Percentiles rank a stretch among this genome's conserved stretches.
Evolutionary conservation across 1,140 invertebrate genomes (phyloP).

Genomic region (Acromyrmex echinatior): DNA sequence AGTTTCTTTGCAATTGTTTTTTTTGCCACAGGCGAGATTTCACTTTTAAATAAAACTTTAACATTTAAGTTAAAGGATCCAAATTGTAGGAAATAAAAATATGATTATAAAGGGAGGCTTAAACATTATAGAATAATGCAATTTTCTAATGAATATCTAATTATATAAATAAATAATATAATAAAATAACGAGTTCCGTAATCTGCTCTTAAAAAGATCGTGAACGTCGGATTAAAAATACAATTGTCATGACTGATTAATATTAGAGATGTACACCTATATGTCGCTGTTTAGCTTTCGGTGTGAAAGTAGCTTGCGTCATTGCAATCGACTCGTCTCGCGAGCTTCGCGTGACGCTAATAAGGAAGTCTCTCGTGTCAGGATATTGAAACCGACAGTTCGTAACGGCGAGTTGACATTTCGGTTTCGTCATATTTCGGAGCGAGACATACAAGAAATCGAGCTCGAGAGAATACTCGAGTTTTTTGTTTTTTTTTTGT

Average conservation of each 20-base stretch:
- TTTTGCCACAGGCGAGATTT: too few relatives aligned
- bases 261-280: constrained; percentile 2
- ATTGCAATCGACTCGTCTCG: constrained; percentile 48
- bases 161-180: neutral
- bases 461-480: neutral
- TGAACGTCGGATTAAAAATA: neutral
- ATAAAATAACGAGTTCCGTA: neutral
- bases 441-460: neutral
- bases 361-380: constrained; percentile 39
- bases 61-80: too few relatives aligned
- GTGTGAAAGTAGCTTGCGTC: constrained; percentile 17
- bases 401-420: constrained; percentile 49
- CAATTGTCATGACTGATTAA: neutral
- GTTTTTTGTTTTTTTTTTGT: neutral
- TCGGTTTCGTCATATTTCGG: constrained; percentile 62
- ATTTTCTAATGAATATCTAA: neutral
- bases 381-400: constrained; percentile 61
- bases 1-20: too few relatives aligned
- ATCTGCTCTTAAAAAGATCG: neutral
- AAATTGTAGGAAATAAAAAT: too few relatives aligned
- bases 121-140: neutral
- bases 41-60: too few relatives aligned
- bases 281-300: neutral
- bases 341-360: constrained; percentile 66
- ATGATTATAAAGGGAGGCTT: too few relatives aligned